Base-by-base conservation (phyloP, 2,797 vertebrate species). In the Coendou prehensilis region DNA sequence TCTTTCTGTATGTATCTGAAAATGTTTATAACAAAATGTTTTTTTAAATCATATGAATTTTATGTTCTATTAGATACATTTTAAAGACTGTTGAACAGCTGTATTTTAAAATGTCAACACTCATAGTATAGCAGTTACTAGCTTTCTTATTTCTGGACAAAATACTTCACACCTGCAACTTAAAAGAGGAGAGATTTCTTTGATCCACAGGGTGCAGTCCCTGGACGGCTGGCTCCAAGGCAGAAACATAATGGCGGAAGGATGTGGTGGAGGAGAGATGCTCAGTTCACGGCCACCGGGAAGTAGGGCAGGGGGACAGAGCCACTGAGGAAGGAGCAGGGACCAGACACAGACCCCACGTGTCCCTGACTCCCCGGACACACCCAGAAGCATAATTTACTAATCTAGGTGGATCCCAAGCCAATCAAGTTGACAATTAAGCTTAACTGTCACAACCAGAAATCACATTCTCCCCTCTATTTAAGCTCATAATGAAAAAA, bases 21-120 rank as follows among this genome's bases (percentile, higher is more conserved):
- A 83, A 83, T 83, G 84, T 75, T 45, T 30, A 54, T 63, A 56
- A 76, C 18, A 79, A 83, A 71, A 41, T 71, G 20, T 23, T 41
- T 63, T 95, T 81, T 69, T 37, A 71, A 86, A 57, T 22, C 37
- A 64, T 56, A 73, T 30, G 11, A 37, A 86, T 87, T 86, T 73
- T 73, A 79, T 61, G 78, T 59, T 57, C 22, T 90, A 33, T 67
- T 37, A 50, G 59, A 84, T 89, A 59, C 8, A 73, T 67, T n/a
- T 69, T n/a, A 69, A 37, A 69, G n/a, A 69, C 64, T 69, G 33
- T 17, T 69, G 64, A 69, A n/a, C 64, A 69, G n/a, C n/a, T 69
- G 41, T 86, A 85, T 71, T 94, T 81, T 73, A 54, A 89, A 92
- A 82, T 57, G 50, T 82, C 23, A 82, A 37, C 13, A 50, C 30